Evolutionary conservation across 1,140 invertebrate genomes (phyloP), one percentile per base, ranked within the genome.

Genomic region (Adoxophyes honmai): DNA sequence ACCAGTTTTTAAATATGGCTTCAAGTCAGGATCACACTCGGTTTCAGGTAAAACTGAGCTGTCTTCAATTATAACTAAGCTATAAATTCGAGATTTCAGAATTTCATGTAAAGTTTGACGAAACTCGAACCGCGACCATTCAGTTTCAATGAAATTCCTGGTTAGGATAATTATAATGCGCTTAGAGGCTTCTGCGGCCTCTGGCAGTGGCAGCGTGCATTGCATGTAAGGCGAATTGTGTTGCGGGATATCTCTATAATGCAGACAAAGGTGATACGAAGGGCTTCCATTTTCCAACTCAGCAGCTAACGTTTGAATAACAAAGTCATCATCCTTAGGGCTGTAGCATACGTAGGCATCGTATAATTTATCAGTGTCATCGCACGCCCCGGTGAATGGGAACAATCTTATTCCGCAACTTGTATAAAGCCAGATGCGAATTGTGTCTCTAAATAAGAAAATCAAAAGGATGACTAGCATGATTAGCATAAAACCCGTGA

Each of bases 331-430:
- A 88, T 98, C 97, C 81, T 97, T 96, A 16, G 96, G 95, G 63
- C 96, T 97, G 89, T 98, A 98, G 60, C 96, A 94, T 6, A 98
- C 93, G 88, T 98, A 98, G 52, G 95, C 96, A 82, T 98, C 98
- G 89, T 97, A 98, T 28, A 96, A 90, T 78, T 97, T 97, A 74
- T 96, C 95, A 65, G 94, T 92, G 70, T 96, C 95, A 73, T 95
- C 94, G 75, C 91, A 93, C 66, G 89, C 70, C 78, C 89, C 74
- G 83, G 87, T 77, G 90, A 92, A 86, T 90, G 90, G 93, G 66
- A 94, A 95, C 57, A 97, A 92, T 42, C 96, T 91, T 4, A 97
- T 91, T 13, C 96, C 96, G 82, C 97, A 98, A 62, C 94, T 94
- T 13, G 96, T 94, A 78, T 96, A 97, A 5, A 97, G 90, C 96